phyloP scores from a whole-genome alignment of 1,140 invertebrate species.

The Drosophila pruinosa region DNA sequence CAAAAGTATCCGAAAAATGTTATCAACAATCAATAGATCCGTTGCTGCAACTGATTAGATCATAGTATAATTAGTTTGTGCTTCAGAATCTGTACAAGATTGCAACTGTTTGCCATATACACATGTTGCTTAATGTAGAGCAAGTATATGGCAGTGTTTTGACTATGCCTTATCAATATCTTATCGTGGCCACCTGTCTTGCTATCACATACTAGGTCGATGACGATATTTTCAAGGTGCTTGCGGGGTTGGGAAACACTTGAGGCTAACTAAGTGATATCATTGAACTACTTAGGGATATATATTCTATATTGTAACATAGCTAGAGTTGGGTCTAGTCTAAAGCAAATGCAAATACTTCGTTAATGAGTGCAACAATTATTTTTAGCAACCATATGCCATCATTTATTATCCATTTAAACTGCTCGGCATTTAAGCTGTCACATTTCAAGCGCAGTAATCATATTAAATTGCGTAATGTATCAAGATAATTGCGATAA shows the following conservation, averaged over 20 bases:
- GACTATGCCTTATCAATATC: slow-evolving; percentile 8
- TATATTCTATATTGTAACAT: background rate
- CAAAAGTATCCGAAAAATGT: background rate
- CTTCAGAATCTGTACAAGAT: background rate
- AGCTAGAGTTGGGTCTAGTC: background rate
- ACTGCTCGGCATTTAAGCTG: background rate
- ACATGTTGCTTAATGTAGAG: slow-evolving; percentile 6
- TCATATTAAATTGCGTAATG: background rate
- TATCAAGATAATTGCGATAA: background rate
- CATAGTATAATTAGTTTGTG: background rate
- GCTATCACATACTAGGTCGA: background rate
- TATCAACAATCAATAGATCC: background rate
- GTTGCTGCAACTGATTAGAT: background rate
- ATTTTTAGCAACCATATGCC: background rate
- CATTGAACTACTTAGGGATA: background rate
- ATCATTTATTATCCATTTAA: background rate
- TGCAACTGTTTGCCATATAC: background rate
- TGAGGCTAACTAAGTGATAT: background rate
- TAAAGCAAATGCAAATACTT: background rate
- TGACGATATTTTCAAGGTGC: slow-evolving; percentile 16
- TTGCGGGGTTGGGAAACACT: slow-evolving; percentile 1
- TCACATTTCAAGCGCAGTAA: background rate
- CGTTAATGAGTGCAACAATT: background rate
- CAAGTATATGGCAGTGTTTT: background rate
- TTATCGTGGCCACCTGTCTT: slow-evolving; percentile 20